These are phyloP conservation scores for Brachionus rotundiformis DNA, from an alignment of 1,140 invertebrate genomes.

Conservation along the genomic window DNA sequence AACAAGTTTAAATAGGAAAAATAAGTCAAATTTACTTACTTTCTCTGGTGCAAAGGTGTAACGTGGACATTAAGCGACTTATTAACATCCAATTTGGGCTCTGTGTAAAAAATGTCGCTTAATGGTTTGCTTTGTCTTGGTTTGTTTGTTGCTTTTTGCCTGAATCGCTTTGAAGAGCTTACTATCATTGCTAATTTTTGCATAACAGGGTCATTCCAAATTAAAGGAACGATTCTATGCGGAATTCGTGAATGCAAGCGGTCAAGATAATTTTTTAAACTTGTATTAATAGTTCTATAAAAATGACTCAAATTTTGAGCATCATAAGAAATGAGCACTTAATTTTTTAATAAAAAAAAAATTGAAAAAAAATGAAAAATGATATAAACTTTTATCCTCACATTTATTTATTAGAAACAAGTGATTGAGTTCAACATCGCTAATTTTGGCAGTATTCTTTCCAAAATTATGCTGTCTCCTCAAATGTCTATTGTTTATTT, in stretches of 20 bases:
- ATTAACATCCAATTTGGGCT: neutral
- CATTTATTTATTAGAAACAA: slow-evolving; percentile 47
- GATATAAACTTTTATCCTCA: neutral
- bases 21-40: neutral
- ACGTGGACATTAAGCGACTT: neutral
- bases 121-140: neutral
- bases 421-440: slow-evolving; percentile 38
- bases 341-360: neutral
- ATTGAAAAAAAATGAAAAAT: neutral
- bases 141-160: neutral
- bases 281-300: neutral
- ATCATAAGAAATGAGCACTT: slow-evolving; percentile 43
- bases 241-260: slow-evolving; percentile 20
- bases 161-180: slow-evolving; percentile 7
- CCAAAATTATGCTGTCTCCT: neutral
- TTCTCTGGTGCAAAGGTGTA: neutral
- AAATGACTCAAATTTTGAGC: slow-evolving; percentile 29
- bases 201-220: slow-evolving; percentile 50
- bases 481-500: slow-evolving; percentile 31
- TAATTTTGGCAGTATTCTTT: neutral
- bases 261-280: slow-evolving; percentile 38
- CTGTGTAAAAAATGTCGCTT: neutral
- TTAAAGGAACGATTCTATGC: slow-evolving; percentile 30
- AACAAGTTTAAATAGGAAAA: neutral
- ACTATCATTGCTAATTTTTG: slow-evolving; percentile 36